Conservation (phyloP, 2,797 vertebrate species). For the Oreonectes daqikongensis region DNA sequence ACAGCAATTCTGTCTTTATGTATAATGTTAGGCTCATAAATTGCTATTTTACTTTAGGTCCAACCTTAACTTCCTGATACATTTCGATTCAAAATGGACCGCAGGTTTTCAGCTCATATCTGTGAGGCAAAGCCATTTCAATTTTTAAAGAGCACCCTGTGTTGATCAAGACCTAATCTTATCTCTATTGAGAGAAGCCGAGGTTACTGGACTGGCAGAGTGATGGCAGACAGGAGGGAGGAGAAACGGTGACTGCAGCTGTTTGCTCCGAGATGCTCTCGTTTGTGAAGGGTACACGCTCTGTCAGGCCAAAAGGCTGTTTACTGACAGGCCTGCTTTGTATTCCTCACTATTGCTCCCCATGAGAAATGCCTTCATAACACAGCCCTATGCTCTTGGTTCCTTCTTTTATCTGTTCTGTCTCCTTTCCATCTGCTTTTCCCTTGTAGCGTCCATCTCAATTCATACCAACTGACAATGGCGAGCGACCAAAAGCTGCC, state of each 20-base stretch:
- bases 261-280: slow-evolving; percentile 29
- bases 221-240: slow-evolving; percentile 41
- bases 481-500: slow-evolving; percentile 22
- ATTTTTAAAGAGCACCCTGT: slow-evolving; percentile 29
- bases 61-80: background rate
- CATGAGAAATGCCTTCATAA: slow-evolving; percentile 39
- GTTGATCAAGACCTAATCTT: slow-evolving; percentile 54
- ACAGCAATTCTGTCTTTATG: background rate
- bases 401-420: slow-evolving; percentile 4
- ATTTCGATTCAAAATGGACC: background rate
- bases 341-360: slow-evolving; percentile 34
- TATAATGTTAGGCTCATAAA: background rate
- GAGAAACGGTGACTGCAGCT: slow-evolving; percentile 7
- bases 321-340: slow-evolving; percentile 34
- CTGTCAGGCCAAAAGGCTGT: slow-evolving; percentile 34
- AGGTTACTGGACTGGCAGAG: slow-evolving; percentile 17
- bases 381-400: background rate
- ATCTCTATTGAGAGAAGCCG: slow-evolving; percentile 39
- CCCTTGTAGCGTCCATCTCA: background rate
- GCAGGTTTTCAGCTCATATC: background rate
- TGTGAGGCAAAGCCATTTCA: slow-evolving; percentile 48
- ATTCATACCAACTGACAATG: background rate
- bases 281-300: slow-evolving; percentile 38
- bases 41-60: background rate
- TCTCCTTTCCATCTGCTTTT: background rate